Evolutionary conservation across 2,888 invertebrate genomes (phyloP).

Genomic region (Apamea monoglypha): DNA sequence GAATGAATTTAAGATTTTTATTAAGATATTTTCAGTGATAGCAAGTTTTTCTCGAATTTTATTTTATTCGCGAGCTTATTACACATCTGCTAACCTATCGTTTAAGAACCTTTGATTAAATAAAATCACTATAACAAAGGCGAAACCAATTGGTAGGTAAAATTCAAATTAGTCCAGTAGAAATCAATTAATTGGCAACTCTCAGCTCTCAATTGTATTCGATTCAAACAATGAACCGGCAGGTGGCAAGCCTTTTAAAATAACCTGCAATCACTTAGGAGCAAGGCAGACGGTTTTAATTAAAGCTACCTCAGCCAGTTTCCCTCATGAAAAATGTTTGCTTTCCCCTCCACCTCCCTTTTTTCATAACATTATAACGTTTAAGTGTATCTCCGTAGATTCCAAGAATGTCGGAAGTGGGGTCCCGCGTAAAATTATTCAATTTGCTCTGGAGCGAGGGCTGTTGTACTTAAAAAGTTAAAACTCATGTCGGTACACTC

Average conservation of each 20-base stretch:
- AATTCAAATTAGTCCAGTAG: constrained; percentile 20
- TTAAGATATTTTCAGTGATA: neutral
- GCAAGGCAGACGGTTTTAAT: constrained; percentile 45
- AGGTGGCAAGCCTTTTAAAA: constrained; percentile 26
- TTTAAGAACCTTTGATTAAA: neutral
- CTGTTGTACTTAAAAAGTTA: constrained; percentile 19
- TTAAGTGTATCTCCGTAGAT: constrained; percentile 28
- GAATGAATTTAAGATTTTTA: no score
- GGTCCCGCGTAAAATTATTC: constrained; percentile 47
- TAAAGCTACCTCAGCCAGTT: constrained; percentile 38
- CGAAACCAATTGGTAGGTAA: constrained; percentile 10
- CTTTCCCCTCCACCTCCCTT: constrained; percentile 29
- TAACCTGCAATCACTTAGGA: constrained; percentile 22
- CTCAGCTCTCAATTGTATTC: constrained; percentile 22
- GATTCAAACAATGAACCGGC: constrained; percentile 29
- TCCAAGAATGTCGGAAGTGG: constrained; percentile 35
- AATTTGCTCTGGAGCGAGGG: constrained; percentile 39
- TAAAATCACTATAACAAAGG: constrained; percentile 18
- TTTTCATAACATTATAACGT: constrained; percentile 53
- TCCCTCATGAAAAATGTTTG: constrained; percentile 39
- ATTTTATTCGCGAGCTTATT: neutral
- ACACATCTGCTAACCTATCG: neutral
- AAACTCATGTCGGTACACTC: neutral
- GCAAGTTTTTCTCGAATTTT: neutral
- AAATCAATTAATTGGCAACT: constrained; percentile 39